Evolutionary conservation across 1,140 invertebrate species (phyloP).

Genomic region (Melipona quadrifasciata): DNA sequence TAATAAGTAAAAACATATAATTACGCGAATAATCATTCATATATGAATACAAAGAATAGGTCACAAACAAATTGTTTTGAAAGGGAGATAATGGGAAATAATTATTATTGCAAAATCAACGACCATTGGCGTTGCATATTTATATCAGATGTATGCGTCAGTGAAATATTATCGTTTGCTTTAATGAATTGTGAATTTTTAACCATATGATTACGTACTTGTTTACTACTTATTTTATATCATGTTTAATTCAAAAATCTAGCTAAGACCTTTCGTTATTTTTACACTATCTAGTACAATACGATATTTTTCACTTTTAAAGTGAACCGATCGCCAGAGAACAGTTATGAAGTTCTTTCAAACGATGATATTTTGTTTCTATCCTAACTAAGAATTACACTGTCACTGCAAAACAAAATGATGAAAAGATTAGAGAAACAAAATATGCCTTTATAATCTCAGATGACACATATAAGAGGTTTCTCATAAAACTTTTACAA

Average conservation of each 20-base stretch:
- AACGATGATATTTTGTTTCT: constrained; percentile 60
- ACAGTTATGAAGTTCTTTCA: constrained; percentile 50
- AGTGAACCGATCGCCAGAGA: background rate
- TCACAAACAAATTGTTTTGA: background rate
- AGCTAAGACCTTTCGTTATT: background rate
- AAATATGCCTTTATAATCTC: constrained; percentile 40
- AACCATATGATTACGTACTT: background rate
- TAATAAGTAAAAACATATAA: background rate
- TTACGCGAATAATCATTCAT: background rate
- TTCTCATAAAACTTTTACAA: constrained; percentile 18
- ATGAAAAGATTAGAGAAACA: constrained; percentile 36
- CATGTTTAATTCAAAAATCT: background rate
- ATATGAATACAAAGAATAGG: background rate
- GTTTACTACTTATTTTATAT: background rate
- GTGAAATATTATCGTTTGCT: constrained; percentile 1
- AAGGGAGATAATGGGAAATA: background rate
- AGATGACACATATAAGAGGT: constrained; percentile 19
- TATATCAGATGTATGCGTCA: background rate
- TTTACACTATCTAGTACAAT: background rate
- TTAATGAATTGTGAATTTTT: background rate
- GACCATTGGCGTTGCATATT: background rate
- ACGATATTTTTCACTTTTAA: background rate
- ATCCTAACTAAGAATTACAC: constrained; percentile 23
- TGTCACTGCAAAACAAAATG: constrained; percentile 34
- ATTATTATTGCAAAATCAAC: constrained; percentile 5